Base-by-base conservation (phyloP, 1,140 invertebrate genomes). In the Chionoecetes opilio region DNA sequence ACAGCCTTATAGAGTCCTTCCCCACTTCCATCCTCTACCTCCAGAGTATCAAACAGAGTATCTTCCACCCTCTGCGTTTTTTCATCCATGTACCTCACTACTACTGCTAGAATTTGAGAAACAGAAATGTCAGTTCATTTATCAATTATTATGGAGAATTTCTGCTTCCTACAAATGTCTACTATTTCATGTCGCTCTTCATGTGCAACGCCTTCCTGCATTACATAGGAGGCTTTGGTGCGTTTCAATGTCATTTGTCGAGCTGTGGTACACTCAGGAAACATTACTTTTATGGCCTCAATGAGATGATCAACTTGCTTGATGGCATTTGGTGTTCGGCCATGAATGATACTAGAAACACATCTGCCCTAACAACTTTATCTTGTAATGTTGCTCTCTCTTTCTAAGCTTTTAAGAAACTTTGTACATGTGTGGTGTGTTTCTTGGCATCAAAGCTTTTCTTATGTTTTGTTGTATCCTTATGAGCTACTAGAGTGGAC, bases 121-220 rank as follows among this genome's bases (percentile, higher is more conserved):
- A 95, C 92, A 0, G 96, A 95, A 17, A 95, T 34, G 93, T 96
- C 91, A 8, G 94, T 96, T 29, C 92, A 93, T 38, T 95, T 94
- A 53, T 95, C 96, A 85, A 94, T 96, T 35, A 94, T 87, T 2
- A 96, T 29, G 26, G 95, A 94, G 75, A 94, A 96, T 8, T 92
- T 94, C 17, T 94, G 3, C 34, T 91, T 35, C 32, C 86, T 41
- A 38, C 95, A 96, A 32, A 94, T 91, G 0, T 84, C 29, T 31
- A 35, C 46, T 3, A 94, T 26, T 3, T 88, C 63, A n/a, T 91
- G 0, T 9, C 37, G 8, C 92, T 94, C 95, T 38, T 92, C 21
- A 38, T 32, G 89, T 31, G 93, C 95, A 91, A 96, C 94, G n/a
- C 95, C 93, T 21, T 93, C 92, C 91, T 90, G 91, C 6, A 95